Evolutionary conservation across 64 coral and sea anemone species (phyloP).

Genomic region (Acropora tenuis): DNA sequence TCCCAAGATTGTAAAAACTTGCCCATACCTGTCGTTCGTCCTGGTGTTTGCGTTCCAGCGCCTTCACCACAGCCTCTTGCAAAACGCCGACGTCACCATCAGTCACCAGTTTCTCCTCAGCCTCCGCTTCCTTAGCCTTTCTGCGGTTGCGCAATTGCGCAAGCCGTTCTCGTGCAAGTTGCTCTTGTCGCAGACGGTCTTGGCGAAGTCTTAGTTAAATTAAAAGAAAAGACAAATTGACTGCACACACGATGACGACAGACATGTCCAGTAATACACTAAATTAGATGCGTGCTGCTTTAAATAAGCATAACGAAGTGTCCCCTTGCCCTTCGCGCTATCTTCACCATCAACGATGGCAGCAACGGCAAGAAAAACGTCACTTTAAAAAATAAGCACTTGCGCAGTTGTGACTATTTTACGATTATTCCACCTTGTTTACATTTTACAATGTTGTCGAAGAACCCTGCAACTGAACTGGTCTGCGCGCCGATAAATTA

Average conservation of each 20-base stretch:
- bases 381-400: no score
- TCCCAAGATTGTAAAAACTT: neutral
- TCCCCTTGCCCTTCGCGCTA: no score
- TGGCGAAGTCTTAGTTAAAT: constrained; percentile 60
- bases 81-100: constrained; percentile 76
- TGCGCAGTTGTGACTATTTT: no score
- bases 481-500: no score
- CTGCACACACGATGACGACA: neutral
- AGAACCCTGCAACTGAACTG: no score
- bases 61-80: constrained; percentile 81
- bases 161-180: constrained; percentile 88
- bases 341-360: no score
- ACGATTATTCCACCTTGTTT: no score
- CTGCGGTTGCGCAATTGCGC: constrained; percentile 67
- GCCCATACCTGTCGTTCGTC: constrained; percentile 64
- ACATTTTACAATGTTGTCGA: no score
- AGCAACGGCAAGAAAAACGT: no score
- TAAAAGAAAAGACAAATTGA: neutral
- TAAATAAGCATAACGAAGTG: no score
- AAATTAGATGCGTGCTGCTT: no score
- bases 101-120: constrained; percentile 77
- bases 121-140: constrained; percentile 37
- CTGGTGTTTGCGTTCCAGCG: constrained; percentile 78
- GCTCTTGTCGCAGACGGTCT: constrained; percentile 81
- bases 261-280: no score